phyloP scores from a whole-genome alignment of 2,888 invertebrate species.

The Smittia aterrima region DNA sequence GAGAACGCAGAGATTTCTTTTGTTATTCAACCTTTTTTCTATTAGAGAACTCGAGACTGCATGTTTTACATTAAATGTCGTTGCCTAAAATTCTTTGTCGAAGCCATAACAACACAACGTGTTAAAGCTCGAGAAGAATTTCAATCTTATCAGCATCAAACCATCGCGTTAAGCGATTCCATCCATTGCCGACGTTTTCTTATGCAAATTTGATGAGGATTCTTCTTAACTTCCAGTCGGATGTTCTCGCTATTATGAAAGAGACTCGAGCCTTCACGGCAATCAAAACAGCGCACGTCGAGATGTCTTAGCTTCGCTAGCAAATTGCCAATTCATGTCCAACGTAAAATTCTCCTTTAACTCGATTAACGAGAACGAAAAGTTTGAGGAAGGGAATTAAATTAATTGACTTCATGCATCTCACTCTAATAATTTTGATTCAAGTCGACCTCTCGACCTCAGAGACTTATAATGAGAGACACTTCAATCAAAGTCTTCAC shows the following conservation, averaged over 20 bases:
- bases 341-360: not conserved
- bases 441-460: not conserved
- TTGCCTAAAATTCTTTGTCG: too few species aligned
- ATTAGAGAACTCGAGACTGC: not conserved
- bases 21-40: not conserved
- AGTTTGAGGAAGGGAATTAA: not conserved
- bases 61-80: too few species aligned
- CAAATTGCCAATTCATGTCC: not conserved
- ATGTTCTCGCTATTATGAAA: too few species aligned
- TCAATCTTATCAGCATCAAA: conserved; percentile 27
- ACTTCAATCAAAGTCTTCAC: not conserved
- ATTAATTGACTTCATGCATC: conserved; percentile 23
- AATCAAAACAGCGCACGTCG: too few species aligned
- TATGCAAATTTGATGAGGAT: conserved; percentile 29
- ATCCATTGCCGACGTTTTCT: too few species aligned
- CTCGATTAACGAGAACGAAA: not conserved
- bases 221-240: not conserved
- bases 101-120: not conserved
- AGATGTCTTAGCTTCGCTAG: not conserved
- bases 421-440: conserved; percentile 15
- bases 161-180: not conserved
- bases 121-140: not conserved
- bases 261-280: too few species aligned
- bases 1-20: not conserved
- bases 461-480: not conserved